phyloP scores from a whole-genome alignment of 2,797 vertebrate species.

The Mallotus villosus region DNA sequence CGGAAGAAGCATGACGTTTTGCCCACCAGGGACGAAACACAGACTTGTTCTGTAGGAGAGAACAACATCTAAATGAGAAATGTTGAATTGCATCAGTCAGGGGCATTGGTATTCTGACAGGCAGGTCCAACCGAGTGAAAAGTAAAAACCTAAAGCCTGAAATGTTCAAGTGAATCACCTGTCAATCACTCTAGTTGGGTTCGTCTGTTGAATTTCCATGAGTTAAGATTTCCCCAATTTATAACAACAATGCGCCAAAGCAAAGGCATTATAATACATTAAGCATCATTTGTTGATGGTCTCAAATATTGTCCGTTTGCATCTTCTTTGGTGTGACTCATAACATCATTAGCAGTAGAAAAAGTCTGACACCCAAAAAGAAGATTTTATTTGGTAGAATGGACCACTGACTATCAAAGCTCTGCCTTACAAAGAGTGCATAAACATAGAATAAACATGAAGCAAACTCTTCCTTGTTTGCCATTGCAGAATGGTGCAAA shows the following conservation, averaged over 20 bases:
- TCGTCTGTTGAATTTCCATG: conserved; percentile 38
- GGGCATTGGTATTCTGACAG: conserved; percentile 57
- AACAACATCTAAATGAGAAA: conserved; percentile 48
- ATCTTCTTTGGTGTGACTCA: conserved; percentile 55
- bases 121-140: conserved; percentile 39
- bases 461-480: conserved; percentile 40
- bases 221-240: conserved; percentile 35
- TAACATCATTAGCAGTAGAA: conserved; percentile 35
- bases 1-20: conserved; percentile 31
- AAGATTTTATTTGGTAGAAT: conserved; percentile 50
- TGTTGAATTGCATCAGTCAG: conserved; percentile 57
- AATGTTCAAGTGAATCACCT: conserved; percentile 53
- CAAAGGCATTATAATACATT: conserved; percentile 46
- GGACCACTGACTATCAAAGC: conserved; percentile 59
- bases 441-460: conserved; percentile 62
- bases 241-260: conserved; percentile 42
- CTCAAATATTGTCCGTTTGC: conserved; percentile 48
- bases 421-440: conserved; percentile 39
- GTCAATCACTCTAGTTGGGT: conserved; percentile 49
- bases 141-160: conserved; percentile 23
- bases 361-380: conserved; percentile 25
- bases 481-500: conserved; percentile 38
- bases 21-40: conserved; percentile 27
- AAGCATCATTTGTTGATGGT: conserved; percentile 55
- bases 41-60: conserved; percentile 46